Conservation (phyloP, 2,113 vertebrate species). For the Solea solea region DNA sequence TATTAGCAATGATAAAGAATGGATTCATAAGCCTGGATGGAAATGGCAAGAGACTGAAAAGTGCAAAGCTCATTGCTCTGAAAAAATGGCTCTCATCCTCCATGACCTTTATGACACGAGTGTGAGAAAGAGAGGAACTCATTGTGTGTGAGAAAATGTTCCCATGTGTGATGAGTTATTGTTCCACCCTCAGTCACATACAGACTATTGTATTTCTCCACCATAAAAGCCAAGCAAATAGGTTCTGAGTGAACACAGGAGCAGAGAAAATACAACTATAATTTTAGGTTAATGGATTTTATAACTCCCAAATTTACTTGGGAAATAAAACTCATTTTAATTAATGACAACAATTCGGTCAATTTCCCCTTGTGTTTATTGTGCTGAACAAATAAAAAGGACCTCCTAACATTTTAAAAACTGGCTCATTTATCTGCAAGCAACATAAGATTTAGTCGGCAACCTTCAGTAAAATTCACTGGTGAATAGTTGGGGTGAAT, state of each 20-base stretch:
- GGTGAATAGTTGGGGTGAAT: too few relatives aligned
- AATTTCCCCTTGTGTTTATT: not conserved
- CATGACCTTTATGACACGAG: slow-evolving; percentile 61
- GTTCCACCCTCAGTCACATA: slow-evolving; percentile 29
- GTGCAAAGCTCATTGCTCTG: slow-evolving; percentile 45
- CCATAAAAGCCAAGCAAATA: slow-evolving; percentile 4
- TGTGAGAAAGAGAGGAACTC: slow-evolving; percentile 40
- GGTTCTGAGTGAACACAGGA: not conserved
- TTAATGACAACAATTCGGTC: not conserved
- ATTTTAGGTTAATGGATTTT: not conserved
- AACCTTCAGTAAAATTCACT: not conserved
- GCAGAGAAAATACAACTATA: slow-evolving; percentile 10
- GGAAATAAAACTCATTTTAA: not conserved
- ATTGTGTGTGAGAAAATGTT: slow-evolving; percentile 54
- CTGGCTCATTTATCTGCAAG: not conserved
- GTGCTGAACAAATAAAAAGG: slow-evolving; percentile 5
- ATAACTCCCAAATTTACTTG: not conserved
- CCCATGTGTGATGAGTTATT: slow-evolving; percentile 54
- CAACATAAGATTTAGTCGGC: not conserved
- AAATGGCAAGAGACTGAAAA: slow-evolving; percentile 54
- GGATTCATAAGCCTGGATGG: slow-evolving; percentile 71
- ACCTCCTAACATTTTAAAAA: not conserved
- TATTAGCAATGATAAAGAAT: slow-evolving; percentile 72
- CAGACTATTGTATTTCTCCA: slow-evolving; percentile 14
- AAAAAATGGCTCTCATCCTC: slow-evolving; percentile 47